Base-by-base conservation (phyloP, 2,888 invertebrate species). In the Cantharis rufa region DNA sequence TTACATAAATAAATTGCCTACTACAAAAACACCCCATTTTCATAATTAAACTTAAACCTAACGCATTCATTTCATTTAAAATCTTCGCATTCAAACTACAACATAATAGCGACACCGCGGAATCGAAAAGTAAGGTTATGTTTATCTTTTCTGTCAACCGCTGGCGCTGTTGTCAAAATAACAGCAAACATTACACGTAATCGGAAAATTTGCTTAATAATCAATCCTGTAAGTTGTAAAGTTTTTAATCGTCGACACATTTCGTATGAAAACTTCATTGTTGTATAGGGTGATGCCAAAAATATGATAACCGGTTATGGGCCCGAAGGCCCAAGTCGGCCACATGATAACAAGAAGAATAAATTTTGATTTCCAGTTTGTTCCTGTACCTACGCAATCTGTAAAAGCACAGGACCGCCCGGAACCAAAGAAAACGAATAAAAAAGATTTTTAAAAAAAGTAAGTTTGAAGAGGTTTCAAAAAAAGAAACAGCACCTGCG, bases 11-110 rank as follows among this genome's bases (percentile, higher is more conserved):
- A 9, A 91, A 90, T 88, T 95, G 94, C 84, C 92, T 93, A 32
- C 92, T 91, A 88, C 95, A 95, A 64, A 94, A 90, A 86, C 96
- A 96, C 32, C 94, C 94, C 90, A 93, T 92, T 89, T 92, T 92
- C 82, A 93, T 89, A 82, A 94, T 92, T 80, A 93, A 89, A 84
- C 92, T 92, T 87, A 93, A 90, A 77, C 93, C 94, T 83, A 94
- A 86, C 80, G 92, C 91, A 85, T 94, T 93, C 93, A 94, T 93
- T 48, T 69, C 71, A 48, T 32, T 62, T 15, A 66, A 13, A 16
- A 16, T 24, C 28, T 64, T 21, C 4, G 62, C 2, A 48, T 13
- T 61, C 15, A 28, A 71, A 48, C 18, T 71, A 48, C 18, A 62
- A 64, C 21, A 71, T 18, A 1, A 18, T 27, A n/a, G 63, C 64